A percentile compares a stretch with the other conserved stretches of the same genome.
phyloP scores from a whole-genome alignment of 2,888 invertebrate species.

The Orthosia gracilis region DNA sequence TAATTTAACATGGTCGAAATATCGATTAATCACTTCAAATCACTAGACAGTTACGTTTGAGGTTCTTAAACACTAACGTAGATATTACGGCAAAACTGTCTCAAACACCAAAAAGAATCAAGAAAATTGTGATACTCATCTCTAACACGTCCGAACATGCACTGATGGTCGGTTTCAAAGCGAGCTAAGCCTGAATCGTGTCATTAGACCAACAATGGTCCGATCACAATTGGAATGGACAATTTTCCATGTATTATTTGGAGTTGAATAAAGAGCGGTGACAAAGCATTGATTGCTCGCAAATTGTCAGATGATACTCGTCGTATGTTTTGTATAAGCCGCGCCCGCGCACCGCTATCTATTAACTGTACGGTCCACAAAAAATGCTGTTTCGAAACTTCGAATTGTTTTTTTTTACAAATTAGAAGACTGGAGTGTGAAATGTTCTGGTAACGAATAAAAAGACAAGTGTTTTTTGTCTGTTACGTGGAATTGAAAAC shows the following conservation, averaged over 20 bases:
- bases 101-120: constrained; percentile 38
- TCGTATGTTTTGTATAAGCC: constrained; percentile 88
- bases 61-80: constrained; percentile 1
- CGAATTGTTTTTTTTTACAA: constrained; percentile 51
- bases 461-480: constrained; percentile 9
- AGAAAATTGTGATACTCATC: constrained; percentile 69
- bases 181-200: constrained; percentile 86
- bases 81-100: constrained; percentile 37
- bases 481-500: constrained; percentile 13
- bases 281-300: constrained; percentile 91
- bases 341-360: constrained; percentile 82
- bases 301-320: constrained; percentile 91
- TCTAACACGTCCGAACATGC: constrained; percentile 76
- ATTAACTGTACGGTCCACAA: constrained; percentile 77
- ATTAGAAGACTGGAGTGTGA: constrained; percentile 27
- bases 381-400: constrained; percentile 37
- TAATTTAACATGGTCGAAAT: not conserved
- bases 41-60: constrained; percentile 14
- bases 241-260: constrained; percentile 91
- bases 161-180: constrained; percentile 85
- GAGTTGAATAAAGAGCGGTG: constrained; percentile 90
- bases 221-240: constrained; percentile 87
- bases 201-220: constrained; percentile 89
- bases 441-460: constrained; percentile 24
- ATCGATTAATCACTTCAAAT: constrained; percentile 12